Evolutionary conservation across 2,797 vertebrate genomes (phyloP), one percentile per base, ranked within the genome.

Genomic region (Megalops cyprinoides): DNA sequence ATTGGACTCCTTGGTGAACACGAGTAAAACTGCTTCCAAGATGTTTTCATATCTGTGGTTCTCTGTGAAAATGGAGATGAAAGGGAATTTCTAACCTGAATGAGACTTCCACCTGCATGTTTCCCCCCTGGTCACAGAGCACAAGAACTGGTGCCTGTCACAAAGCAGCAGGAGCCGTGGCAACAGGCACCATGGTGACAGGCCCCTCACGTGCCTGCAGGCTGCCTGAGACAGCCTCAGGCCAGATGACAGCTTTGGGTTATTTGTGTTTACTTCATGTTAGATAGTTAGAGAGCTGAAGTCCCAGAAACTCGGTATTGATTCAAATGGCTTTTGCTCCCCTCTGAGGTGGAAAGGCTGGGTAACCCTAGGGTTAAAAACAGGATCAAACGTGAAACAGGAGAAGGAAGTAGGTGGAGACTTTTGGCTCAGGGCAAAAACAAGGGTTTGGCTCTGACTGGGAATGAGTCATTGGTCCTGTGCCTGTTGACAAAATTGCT

Each of bases 181-280:
- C n/a, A 37, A 39, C 65, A 3, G 20, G 34, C 65, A 18, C 37
- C 65, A 14, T 42, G 18, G 8, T 3, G 23, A 42, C 10, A 42
- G 37, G 18, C n/a, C n/a, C n/a, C n/a, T n/a, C n/a, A 39, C 31
- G 20, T 10, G 20, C 65, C 44, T 18, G 44, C 1, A n/a, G 37
- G 15, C 31, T 39, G 62, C 37, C 34, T 18, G 31, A 42, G n/a
- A 23, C 15, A 20, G 65, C 65, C n/a, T 9, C 37, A 4, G 65
- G 65, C 37, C 65, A 69, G 65, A 42, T 18, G 18, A 15, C 23
- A 23, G 65, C 15, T 23, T 37, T 42, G 65, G 65, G 65, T 42
- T 69, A 23, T 69, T 69, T 69, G 65, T 69, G 65, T n/a, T 69
- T 69, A 37, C 34, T 65, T 69, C 37, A 7, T 42, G 18, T 34